phyloP scores from a whole-genome alignment of 2,113 vertebrate species.

The Ceyx melanurus region DNA sequence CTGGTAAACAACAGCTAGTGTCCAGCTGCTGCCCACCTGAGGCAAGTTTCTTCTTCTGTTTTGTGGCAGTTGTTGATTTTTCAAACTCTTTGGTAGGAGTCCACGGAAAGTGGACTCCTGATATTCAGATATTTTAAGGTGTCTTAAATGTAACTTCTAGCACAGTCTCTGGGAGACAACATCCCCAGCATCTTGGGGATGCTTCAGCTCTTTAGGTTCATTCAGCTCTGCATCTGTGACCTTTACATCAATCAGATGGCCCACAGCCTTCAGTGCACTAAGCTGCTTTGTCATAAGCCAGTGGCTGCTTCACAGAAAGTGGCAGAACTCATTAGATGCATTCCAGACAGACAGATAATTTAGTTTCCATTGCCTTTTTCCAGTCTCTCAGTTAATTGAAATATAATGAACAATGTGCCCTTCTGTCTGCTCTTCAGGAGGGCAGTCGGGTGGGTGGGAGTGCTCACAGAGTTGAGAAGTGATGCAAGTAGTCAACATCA shows the following conservation, averaged over 20 bases:
- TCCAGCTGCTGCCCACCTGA: neutral
- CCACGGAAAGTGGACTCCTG: neutral
- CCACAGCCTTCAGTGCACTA: neutral
- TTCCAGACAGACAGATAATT: neutral
- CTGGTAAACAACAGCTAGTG: neutral
- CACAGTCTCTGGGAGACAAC: neutral
- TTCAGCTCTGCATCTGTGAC: neutral
- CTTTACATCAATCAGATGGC: neutral
- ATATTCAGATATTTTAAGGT: neutral
- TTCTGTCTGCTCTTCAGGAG: slow-evolving; percentile 25
- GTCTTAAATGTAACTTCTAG: neutral
- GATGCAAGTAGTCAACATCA: neutral
- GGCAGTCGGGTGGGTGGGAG: slow-evolving; percentile 3
- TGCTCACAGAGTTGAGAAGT: neutral
- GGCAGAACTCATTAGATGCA: neutral
- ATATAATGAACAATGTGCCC: neutral
- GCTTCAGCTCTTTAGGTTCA: neutral
- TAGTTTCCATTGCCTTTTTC: neutral
- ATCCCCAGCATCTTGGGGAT: neutral
- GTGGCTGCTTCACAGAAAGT: neutral
- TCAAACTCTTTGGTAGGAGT: neutral
- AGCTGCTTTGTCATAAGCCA: neutral
- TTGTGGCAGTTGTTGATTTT: neutral
- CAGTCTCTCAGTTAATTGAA: neutral
- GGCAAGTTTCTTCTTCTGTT: neutral